Base-by-base conservation (phyloP, 2,113 vertebrate genomes). In the rat (Rattus norvegicus) region DNA sequence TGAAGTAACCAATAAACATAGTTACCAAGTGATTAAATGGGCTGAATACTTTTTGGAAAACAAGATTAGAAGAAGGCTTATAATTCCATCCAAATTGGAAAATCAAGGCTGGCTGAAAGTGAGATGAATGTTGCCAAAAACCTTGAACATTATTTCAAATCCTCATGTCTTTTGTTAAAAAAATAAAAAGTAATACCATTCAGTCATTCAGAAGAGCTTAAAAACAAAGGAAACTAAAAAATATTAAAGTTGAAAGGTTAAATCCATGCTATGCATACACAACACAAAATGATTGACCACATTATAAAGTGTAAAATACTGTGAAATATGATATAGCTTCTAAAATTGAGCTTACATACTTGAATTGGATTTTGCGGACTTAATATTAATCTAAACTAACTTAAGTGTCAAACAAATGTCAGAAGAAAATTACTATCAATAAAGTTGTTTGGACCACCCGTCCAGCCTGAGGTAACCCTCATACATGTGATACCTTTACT, bases 51-150 rank as follows among this genome's bases (percentile, higher is more conserved):
- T 86, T 52, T 52, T 14, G 75, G 7, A 56, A 97, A 98, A 19
- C 17, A 96, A 65, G 30, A 14, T 89, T 49, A 96, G n/a, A 86
- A 94, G 95, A 95, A 96, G 6, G 5, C 56, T 91, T 95, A 93
- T 67, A 8, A 93, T 43, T 76, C 93, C 2, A 83, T 2, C 59
- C 67, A 67, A 77, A 70, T 83, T 92, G 59, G 39, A 30, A 72
- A 33, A 92, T 96, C 39, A 72, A 94, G 26, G n/a, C 28, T 92
- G 52, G 76, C 81, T 56, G 54, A 92, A 96, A 93, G n/a, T 90
- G 11, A 24, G 47, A 83, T 30, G 22, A 97, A 87, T 86, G 17
- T 52, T 67, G 5, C 6, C 83, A 12, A 95, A 11, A 49, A 0
- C 72, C 33, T 43, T 72, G 47, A 89, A 0, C 14, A 70, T 87